These are phyloP conservation scores for Pelvicachromis taeniatus DNA, from an alignment of 2,113 vertebrate species.

Conservation along the genomic window DNA sequence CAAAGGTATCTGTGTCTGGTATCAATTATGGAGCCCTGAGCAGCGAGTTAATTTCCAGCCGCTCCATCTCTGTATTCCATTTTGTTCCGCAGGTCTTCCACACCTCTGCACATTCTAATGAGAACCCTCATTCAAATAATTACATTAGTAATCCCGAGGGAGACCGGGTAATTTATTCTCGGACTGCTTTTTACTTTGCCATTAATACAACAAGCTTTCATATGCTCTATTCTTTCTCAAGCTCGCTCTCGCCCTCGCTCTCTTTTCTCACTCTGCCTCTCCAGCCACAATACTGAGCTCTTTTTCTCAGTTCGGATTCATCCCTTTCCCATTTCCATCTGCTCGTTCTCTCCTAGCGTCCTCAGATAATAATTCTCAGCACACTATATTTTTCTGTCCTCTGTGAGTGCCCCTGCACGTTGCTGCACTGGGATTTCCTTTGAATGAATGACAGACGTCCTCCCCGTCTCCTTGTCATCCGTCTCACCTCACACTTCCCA, in stretches of 20 bases:
- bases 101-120: slow-evolving; percentile 64
- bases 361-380: slow-evolving; percentile 28
- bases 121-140: slow-evolving; percentile 73
- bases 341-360: slow-evolving; percentile 1
- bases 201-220: slow-evolving; percentile 55
- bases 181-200: slow-evolving; percentile 51
- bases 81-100: slow-evolving; percentile 54
- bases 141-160: slow-evolving; percentile 72
- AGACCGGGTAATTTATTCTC: slow-evolving; percentile 65
- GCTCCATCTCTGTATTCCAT: slow-evolving; percentile 50
- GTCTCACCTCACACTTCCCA: slow-evolving; percentile 26
- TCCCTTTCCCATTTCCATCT: slow-evolving; percentile 19
- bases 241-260: neutral
- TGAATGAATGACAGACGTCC: slow-evolving; percentile 33
- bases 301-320: slow-evolving; percentile 22
- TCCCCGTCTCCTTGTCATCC: slow-evolving; percentile 37
- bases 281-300: neutral
- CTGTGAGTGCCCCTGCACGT: neutral
- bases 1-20: slow-evolving; percentile 59
- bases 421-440: slow-evolving; percentile 4
- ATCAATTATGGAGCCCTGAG: slow-evolving; percentile 62
- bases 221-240: slow-evolving; percentile 16
- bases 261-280: slow-evolving; percentile 15
- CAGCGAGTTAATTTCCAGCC: slow-evolving; percentile 60
- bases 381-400: neutral